phyloP scores from a whole-genome alignment of 35 echinoderm and acorn worm species.

The Apostichopus californicus region DNA sequence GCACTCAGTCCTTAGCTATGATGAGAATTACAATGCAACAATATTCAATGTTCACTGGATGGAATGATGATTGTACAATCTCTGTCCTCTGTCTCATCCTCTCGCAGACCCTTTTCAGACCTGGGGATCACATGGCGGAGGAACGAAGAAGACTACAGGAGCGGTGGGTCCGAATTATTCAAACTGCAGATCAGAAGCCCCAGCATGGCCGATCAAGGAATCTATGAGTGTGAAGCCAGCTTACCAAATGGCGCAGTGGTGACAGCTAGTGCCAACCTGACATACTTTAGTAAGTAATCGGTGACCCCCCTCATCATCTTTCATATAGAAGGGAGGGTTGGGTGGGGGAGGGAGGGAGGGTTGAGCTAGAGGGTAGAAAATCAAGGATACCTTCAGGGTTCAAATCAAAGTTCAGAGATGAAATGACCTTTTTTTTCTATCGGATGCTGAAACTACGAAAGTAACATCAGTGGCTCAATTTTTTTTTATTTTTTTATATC shows the following conservation, averaged over 20 bases:
- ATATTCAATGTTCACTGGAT: no score
- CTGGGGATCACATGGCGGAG: slow-evolving; percentile 59
- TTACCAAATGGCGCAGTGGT: background rate
- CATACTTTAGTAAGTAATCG: slow-evolving; percentile 63
- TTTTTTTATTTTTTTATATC: no score
- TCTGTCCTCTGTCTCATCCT: background rate
- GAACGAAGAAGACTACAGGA: slow-evolving; percentile 8
- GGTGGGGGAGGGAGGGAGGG: no score
- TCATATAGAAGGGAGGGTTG: no score
- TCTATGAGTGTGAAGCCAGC: slow-evolving; percentile 59
- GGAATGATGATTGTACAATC: background rate
- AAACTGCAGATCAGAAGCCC: slow-evolving; percentile 57
- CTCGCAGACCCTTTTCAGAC: slow-evolving; percentile 51
- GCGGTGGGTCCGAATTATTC: slow-evolving; percentile 61
- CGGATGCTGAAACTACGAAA: no score
- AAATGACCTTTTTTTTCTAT: no score
- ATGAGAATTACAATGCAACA: no score
- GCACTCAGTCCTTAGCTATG: no score
- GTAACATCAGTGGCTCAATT: no score
- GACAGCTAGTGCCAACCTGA: slow-evolving; percentile 48
- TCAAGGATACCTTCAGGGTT: no score
- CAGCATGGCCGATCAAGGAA: slow-evolving; percentile 10
- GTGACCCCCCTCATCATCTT: background rate
- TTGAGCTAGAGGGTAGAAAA: no score
- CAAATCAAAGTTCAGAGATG: no score